Base-by-base conservation (phyloP, 2,888 invertebrate species). In the Callimorpha dominula region DNA sequence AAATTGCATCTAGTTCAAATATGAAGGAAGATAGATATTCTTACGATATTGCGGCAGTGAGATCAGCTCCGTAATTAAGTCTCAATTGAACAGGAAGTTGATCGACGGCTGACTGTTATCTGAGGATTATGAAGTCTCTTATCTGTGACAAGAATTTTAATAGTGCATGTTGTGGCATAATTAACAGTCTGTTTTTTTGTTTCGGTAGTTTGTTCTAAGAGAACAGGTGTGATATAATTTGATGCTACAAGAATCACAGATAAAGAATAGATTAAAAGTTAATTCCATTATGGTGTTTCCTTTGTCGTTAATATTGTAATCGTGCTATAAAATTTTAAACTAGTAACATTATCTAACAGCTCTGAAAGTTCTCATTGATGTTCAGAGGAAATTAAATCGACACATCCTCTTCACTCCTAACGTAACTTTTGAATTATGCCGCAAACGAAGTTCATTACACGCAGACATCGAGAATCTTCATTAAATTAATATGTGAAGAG, bases 331-430 rank as follows among this genome's bases (percentile, higher is more conserved):
- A 71, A 54, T 43, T 70, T 71, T 75, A 76, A 78, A 78, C 73
- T 72, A 78, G 74, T 70, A 46, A 63, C 52, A 79, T 73, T 72
- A 80, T 78, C 77, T 77, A 81, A 79, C 79, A 77, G 78, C 77
- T 81, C 62, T 72, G 57, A 76, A 78, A 78, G 82, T 80, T 70
- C 74, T 63, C 73, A 72, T 78, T 76, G 70, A 71, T 74, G 80
- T 85, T 81, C 83, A 86, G 84, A 90, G 90, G 91, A 92, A 89
- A 91, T 91, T 91, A 89, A 89, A 89, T 88, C 83, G 90, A 82
- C 89, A 88, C 90, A 88, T 90, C 90, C 89, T 86, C 86, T 82
- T 77, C 83, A 76, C 80, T 82, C 62, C 65, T 64, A 73, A 63
- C 68, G 72, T 68, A 73, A 76, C 75, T 76, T 71, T 71, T 75